These are phyloP conservation scores for Pogoniulus pusillus DNA, from an alignment of 2,797 vertebrate genomes.

Conservation along the genomic window DNA sequence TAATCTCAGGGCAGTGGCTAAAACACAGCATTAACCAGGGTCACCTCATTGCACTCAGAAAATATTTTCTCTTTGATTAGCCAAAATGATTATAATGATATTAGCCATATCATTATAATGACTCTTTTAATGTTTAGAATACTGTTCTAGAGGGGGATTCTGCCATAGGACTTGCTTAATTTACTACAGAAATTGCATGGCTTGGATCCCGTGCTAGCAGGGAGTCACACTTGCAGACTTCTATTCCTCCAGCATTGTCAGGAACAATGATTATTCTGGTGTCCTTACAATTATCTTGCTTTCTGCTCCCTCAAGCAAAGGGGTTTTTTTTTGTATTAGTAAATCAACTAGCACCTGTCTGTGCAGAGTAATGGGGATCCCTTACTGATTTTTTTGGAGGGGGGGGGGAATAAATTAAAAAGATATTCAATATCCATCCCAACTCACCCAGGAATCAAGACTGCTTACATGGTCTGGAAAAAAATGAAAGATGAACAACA, in stretches of 20 bases:
- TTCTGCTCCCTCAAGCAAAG: background rate
- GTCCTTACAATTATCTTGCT: background rate
- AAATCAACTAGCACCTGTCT: background rate
- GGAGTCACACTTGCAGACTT: background rate
- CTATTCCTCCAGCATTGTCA: background rate
- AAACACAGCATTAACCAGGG: background rate
- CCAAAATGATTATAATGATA: too few species aligned
- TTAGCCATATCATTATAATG: background rate
- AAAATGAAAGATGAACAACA: background rate
- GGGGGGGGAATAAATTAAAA: background rate
- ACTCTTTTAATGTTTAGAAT: background rate
- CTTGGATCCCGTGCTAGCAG: rapidly evolving
- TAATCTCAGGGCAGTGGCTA: background rate
- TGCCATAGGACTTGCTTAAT: background rate
- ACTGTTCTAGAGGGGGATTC: background rate
- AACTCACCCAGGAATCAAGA: background rate
- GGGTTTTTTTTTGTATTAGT: background rate
- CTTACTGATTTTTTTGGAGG: background rate
- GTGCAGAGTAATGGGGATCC: background rate
- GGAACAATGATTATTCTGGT: background rate
- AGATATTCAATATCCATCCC: background rate
- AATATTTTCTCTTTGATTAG: background rate
- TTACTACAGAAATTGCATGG: background rate
- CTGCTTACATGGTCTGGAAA: background rate
- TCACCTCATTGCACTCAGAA: background rate